Evolutionary conservation across 2,888 invertebrate species (phyloP).

Genomic region (Ashinkailepas kermadecensis): DNA sequence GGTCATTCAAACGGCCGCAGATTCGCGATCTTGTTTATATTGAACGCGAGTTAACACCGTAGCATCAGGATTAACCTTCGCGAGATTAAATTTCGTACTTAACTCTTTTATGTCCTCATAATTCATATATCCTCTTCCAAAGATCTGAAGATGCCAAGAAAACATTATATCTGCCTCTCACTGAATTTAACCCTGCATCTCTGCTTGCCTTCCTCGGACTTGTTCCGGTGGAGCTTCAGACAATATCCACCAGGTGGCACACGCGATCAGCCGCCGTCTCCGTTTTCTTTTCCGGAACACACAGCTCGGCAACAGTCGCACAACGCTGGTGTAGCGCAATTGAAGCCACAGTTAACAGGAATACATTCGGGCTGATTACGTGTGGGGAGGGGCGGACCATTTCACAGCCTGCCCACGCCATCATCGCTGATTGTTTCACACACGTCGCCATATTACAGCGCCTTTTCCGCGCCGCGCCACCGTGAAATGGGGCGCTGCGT

Average conservation of each 20-base stretch:
- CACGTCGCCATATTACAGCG: neutral
- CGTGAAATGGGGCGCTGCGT: neutral
- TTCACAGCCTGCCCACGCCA: neutral
- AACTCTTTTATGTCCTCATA: too few relatives aligned
- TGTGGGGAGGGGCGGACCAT: neutral
- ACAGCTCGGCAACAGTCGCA: neutral
- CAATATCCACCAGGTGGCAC: neutral
- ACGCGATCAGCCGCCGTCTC: neutral
- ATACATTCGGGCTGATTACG: neutral
- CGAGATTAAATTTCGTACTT: too few relatives aligned
- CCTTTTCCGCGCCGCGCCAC: neutral
- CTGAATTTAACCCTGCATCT: too few relatives aligned
- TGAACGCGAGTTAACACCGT: too few relatives aligned
- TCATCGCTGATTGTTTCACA: neutral
- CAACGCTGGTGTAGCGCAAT: neutral
- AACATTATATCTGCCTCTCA: too few relatives aligned
- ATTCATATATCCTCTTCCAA: too few relatives aligned
- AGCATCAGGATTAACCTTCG: too few relatives aligned
- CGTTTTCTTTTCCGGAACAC: neutral
- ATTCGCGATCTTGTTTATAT: too few relatives aligned
- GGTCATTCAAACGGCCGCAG: too few relatives aligned
- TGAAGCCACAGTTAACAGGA: neutral
- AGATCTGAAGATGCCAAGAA: too few relatives aligned
- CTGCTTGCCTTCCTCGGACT: too few relatives aligned
- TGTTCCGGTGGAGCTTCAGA: too few relatives aligned